Evolutionary conservation across 2,888 invertebrate species (phyloP), one percentile per base, ranked within the genome.

Genomic region (Pherbina coryleti): DNA sequence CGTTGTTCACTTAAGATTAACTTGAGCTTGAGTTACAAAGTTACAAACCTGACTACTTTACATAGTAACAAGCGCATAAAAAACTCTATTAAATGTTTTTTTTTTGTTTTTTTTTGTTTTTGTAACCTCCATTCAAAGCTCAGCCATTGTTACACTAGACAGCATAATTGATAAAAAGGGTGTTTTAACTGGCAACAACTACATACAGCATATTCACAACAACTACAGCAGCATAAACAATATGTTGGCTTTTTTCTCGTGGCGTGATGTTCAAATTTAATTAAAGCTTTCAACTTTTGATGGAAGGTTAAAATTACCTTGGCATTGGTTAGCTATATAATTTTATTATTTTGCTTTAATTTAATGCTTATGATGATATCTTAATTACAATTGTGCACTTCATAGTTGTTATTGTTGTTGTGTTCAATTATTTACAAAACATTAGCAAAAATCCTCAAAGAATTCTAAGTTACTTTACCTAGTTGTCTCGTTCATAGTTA

Each of bases 301-400:
- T 79, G 84, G 85, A 86, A 85, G 86, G 85, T 86, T 84, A 77
- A 82, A 83, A 84, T 85, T 84, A 83, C 76, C 76, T 76, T 76
- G 76, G 76, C 76, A 76, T 70, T 76, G 76, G 17, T 31, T 17
- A 57, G 57, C 57, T 17, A 57, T n/a, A 34, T 72, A 72, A 72
- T 51, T 69, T 51, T 66, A 25, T 31, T 37, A 44, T 37, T 66
- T 17, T 53, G 7, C n/a, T 70, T 37, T 69, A 28, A 19, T 66
- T 44, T 44, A 44, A 44, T 66, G 14, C 14, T 3, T 11, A 53
- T 31, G 31, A n/a, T 51, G 51, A 25, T 53, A 37, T 70, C 25
- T 22, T 9, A 17, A 70, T 70, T 9, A 25, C 25, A 25, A 17
- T 31, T 53, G 70, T 11, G 22, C 19, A 14, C 14, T 69, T 51